Base-by-base conservation (phyloP, 1,140 invertebrate genomes). In the Cyrtorhinus lividipennis region DNA sequence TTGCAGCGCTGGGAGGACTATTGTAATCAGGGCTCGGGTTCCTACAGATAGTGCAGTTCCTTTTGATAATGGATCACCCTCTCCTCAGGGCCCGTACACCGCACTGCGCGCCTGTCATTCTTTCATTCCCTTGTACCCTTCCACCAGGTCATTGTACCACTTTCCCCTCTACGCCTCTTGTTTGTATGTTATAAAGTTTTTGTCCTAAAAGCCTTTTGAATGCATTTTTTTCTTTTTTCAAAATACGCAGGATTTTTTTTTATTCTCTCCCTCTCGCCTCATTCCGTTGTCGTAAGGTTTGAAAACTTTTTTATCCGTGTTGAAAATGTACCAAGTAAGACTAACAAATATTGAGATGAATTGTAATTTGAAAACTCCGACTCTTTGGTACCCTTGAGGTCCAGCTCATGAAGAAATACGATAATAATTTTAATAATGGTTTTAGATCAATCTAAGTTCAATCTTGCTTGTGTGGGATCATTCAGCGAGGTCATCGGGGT, bases 31-130 rank as follows among this genome's bases (percentile, higher is more conserved):
- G 5, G 18, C 48, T 20, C n/a, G 8, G 48, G 48, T 53, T 53
- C 48, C 48, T 53, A 5, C 48, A 10, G 48, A 53, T 53, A 53
- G 48, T 53, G 48, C 48, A 53, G 48, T 53, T 53, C 48, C 48
- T 53, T 53, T 53, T 53, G 48, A 53, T 53, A 53, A 53, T 53
- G 48, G 48, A 53, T 38, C 30, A 38, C 30, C 30, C 30, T 38
- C 30, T 5, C 30, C 5, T 15, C 30, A 5, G 48, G 20, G 30
- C 30, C 30, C 30, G 48, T 13, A 20, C 12, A 5, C 12, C 20
- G 10, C 3, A 22, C 48, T 20, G 10, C 48, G 10, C 48, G 10
- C 20, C 8, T 15, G 10, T 20, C 18, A 53, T 53, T 53, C 48
- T 15, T 53, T 53, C 48, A 53, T 8, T 53, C 48, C 48, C n/a